Evolutionary conservation across 1,140 invertebrate species (phyloP).

Genomic region (Zaprionus gabonicus): DNA sequence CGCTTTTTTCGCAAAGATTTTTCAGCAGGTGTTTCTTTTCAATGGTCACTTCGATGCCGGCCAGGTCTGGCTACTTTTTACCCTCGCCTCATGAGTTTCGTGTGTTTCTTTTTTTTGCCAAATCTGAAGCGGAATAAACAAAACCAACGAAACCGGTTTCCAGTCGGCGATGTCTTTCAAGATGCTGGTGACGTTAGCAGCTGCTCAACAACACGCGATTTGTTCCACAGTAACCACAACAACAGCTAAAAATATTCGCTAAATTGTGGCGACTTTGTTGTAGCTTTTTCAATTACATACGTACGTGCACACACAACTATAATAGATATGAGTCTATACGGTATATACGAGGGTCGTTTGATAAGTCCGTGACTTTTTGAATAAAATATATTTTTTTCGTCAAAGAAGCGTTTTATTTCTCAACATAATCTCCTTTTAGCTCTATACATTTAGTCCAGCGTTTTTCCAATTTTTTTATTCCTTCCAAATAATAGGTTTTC

Average conservation of each 20-base stretch:
- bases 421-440: too few relatives aligned
- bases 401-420: too few relatives aligned
- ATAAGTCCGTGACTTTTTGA: too few relatives aligned
- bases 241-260: slow-evolving; percentile 12
- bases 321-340: neutral
- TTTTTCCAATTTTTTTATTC: too few relatives aligned
- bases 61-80: slow-evolving; percentile 30
- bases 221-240: neutral
- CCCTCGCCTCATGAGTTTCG: slow-evolving; percentile 14
- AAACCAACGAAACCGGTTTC: slow-evolving; percentile 37
- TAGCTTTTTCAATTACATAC: slow-evolving; percentile 61
- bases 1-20: slow-evolving; percentile 36
- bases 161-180: slow-evolving; percentile 19
- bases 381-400: too few relatives aligned
- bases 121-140: slow-evolving; percentile 25
- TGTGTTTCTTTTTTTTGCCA: slow-evolving; percentile 34
- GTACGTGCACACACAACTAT: neutral
- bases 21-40: slow-evolving; percentile 40
- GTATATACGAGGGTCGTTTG: too few relatives aligned
- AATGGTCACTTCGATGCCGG: slow-evolving; percentile 25
- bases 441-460: too few relatives aligned
- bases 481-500: too few relatives aligned
- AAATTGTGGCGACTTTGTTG: slow-evolving; percentile 25
- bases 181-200: slow-evolving; percentile 47
- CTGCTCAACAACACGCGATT: slow-evolving; percentile 29